Percentiles rank a stretch among this genome's conserved stretches.
Evolutionary conservation across 2,888 invertebrate genomes (phyloP).

Genomic region (Pteria penguin): DNA sequence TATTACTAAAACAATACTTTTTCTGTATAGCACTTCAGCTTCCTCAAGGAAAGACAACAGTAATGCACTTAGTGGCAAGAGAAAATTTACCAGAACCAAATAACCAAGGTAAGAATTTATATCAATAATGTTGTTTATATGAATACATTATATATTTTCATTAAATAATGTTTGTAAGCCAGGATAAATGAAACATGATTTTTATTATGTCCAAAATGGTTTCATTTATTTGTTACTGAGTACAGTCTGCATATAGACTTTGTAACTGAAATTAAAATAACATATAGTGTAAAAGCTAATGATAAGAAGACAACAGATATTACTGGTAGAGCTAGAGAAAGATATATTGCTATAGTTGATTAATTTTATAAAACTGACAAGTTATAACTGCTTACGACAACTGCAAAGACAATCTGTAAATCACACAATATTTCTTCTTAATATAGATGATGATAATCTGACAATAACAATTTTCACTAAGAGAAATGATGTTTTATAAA

Average conservation of each 20-base stretch:
- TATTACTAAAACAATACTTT: conserved; percentile 3
- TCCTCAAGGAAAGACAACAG: conserved; percentile 98
- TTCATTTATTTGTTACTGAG: too few species aligned
- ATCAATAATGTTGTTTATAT: too few species aligned
- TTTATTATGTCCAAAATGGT: too few species aligned
- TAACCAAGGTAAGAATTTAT: conserved; percentile 81
- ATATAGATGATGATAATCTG: too few species aligned
- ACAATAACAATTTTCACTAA: too few species aligned
- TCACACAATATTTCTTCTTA: too few species aligned
- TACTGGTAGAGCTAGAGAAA: too few species aligned
- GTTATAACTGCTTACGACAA: background rate
- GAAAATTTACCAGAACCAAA: conserved; percentile 99
- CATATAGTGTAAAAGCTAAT: background rate
- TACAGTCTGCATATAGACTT: background rate
- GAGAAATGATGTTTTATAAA: too few species aligned
- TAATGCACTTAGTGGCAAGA: conserved; percentile 99
- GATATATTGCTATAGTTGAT: too few species aligned
- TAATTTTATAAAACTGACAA: too few species aligned
- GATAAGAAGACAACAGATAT: background rate
- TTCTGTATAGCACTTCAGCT: conserved; percentile 89
- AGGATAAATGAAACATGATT: background rate
- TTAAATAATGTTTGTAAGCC: too few species aligned
- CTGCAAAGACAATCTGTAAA: background rate
- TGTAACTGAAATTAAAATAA: background rate
- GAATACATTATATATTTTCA: too few species aligned